A percentile compares a stretch with the other conserved stretches of the same genome.
Evolutionary conservation across 2,113 vertebrate species (phyloP).

Genomic region (Pongo pygmaeus): DNA sequence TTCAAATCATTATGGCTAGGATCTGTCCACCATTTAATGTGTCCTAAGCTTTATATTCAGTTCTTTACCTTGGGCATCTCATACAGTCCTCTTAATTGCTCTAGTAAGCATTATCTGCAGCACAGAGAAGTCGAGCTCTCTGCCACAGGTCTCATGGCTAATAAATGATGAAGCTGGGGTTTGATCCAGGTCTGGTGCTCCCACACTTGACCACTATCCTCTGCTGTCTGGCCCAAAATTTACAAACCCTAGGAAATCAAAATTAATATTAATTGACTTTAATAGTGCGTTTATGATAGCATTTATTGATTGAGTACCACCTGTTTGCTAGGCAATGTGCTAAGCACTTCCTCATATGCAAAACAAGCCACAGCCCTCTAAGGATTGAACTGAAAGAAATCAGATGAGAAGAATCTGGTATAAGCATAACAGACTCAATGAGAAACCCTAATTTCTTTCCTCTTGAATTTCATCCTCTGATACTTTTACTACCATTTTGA

Average conservation of each 20-base stretch:
- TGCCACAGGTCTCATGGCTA: neutral
- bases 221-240: neutral
- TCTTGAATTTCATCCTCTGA: neutral
- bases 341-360: neutral
- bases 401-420: neutral
- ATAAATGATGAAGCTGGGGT: neutral
- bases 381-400: neutral
- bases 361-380: neutral
- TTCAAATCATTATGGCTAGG: neutral
- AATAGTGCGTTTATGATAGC: neutral
- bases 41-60: neutral
- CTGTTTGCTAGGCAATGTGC: neutral
- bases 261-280: neutral
- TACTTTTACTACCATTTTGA: neutral
- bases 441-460: neutral
- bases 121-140: neutral
- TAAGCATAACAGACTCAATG: neutral
- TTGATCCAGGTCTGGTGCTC: neutral
- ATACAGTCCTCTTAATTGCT: neutral
- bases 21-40: neutral
- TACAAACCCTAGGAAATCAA: neutral
- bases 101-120: neutral
- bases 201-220: neutral
- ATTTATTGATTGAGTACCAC: neutral
- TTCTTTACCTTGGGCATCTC: neutral